Base-by-base conservation (phyloP, 2,888 invertebrate species). In the Holacanthella duospinosa region DNA sequence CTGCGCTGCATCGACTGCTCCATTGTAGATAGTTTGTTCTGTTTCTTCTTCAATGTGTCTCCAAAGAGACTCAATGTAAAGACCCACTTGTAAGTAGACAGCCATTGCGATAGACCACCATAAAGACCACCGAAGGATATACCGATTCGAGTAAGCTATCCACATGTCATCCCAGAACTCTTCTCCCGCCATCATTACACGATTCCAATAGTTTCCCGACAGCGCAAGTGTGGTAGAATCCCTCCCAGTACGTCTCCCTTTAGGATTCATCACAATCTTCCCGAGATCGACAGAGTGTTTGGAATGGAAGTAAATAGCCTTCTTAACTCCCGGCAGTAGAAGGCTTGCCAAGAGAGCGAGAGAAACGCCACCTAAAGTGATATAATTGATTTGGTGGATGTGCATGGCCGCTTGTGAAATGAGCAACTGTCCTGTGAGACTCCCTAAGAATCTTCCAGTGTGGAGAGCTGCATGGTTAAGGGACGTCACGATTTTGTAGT, bases 31-130 rank as follows among this genome's bases (percentile, higher is more conserved):
- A 55, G 43, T 73, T 36, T 62, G 64, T 0, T 65, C 62, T 12
- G 54, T 64, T 55, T 66, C 66, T 1, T 64, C 53, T 24, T 63
- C 84, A 66, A 87, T 84, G 59, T 83, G 81, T 68, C 84, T 82
- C 92, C 93, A 94, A 48, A 95, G 78, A 6, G 90, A 81, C 77
- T 95, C 94, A 70, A 88, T 82, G 76, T 92, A 95, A 25, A 81
- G 83, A 74, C 85, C 84, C 12, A 86, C 83, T 79, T 87, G 87
- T 48, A 85, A 79, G 75, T 85, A 68, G 6, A 69, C 69, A 0
- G 71, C 68, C 25, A 67, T 68, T 1, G 71, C 84, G 61, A 87
- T 77, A 0, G 87, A 82, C 86, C 87, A 88, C 87, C 87, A 89
- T 16, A 86, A 66, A 2, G 86, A 87, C 88, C 88, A 89, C 75